Evolutionary conservation across 2,797 vertebrate genomes (phyloP).

Genomic region (Sebastes nivosus): DNA sequence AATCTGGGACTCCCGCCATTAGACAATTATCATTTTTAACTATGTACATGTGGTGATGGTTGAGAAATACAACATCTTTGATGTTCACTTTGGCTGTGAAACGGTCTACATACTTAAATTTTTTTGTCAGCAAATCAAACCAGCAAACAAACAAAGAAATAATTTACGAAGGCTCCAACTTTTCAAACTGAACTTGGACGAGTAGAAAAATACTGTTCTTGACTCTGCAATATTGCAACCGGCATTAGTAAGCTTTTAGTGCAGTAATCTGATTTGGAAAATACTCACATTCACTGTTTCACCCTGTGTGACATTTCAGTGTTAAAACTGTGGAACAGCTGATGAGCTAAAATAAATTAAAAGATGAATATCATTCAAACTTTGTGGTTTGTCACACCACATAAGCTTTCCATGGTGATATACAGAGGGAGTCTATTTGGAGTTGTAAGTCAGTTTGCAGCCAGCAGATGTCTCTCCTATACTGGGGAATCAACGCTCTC

Average conservation of each 20-base stretch:
- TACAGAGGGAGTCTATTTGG: neutral
- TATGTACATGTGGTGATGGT: neutral
- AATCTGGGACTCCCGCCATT: conserved; percentile 16
- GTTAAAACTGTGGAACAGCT: neutral
- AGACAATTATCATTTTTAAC: neutral
- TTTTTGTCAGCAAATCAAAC: neutral
- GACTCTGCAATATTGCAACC: neutral
- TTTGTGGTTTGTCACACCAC: neutral
- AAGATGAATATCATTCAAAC: neutral
- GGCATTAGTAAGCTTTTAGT: neutral
- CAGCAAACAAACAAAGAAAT: neutral
- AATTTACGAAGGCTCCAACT: neutral
- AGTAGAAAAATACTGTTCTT: neutral
- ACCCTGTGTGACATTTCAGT: neutral
- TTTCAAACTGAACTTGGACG: neutral
- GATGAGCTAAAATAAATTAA: neutral
- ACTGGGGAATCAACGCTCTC: conserved; percentile 31
- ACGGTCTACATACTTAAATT: neutral
- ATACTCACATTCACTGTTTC: neutral
- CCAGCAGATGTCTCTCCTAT: conserved; percentile 79
- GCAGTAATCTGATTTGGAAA: neutral
- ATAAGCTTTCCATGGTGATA: neutral
- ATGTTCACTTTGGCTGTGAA: neutral
- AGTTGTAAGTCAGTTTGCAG: conserved; percentile 45
- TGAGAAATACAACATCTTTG: conserved; percentile 26